These are phyloP conservation scores for Margarornis squamiger DNA, from an alignment of 2,797 vertebrate species.

Conservation along the genomic window DNA sequence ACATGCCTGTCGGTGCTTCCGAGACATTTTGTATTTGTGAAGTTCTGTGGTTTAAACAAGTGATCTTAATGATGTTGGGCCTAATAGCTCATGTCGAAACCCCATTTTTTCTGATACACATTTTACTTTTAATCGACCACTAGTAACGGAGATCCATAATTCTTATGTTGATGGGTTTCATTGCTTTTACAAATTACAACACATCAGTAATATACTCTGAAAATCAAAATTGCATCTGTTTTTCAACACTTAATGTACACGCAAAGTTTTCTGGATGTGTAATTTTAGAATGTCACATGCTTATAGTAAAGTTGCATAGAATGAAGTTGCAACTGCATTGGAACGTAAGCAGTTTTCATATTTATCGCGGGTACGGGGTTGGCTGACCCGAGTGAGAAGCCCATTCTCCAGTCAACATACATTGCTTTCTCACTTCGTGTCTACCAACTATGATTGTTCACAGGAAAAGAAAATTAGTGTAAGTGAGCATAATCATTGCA, in stretches of 20 bases:
- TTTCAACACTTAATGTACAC: neutral
- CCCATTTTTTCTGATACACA: rapidly evolving
- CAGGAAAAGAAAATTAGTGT: neutral
- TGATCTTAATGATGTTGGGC: neutral
- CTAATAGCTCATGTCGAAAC: neutral
- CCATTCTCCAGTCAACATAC: neutral
- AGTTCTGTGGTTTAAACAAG: neutral
- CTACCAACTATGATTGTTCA: neutral
- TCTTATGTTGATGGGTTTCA: rapidly evolving
- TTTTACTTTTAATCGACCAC: neutral
- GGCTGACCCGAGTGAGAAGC: neutral
- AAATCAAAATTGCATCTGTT: neutral
- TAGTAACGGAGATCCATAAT: neutral
- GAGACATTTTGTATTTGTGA: neutral
- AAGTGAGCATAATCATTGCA: neutral
- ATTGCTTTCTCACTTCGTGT: neutral
- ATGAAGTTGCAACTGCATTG: neutral
- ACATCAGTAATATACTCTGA: neutral
- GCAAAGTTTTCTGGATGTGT: neutral
- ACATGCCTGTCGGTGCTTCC: rapidly evolving
- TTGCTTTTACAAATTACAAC: neutral
- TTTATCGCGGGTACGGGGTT: neutral
- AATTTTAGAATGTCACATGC: neutral
- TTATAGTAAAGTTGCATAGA: neutral
- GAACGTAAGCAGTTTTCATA: neutral